Conservation (phyloP, 2,797 vertebrate species). For the Hypotaenidia okinawae region DNA sequence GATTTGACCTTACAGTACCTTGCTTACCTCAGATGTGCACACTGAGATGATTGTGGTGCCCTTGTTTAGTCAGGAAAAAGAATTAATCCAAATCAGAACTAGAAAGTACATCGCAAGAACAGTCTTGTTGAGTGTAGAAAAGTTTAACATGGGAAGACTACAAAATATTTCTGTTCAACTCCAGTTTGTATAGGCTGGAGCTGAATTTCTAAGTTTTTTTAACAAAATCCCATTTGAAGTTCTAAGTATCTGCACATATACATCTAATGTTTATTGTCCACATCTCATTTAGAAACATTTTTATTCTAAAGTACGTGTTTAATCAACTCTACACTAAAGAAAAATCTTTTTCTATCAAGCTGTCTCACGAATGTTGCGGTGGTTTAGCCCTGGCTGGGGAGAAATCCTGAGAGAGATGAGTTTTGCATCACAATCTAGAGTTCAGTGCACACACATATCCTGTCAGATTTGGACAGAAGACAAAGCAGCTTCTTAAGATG, state of each 20-base stretch:
- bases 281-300: neutral
- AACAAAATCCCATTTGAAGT: neutral
- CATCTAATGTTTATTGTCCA: neutral
- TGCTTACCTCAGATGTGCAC: neutral
- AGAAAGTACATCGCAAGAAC: neutral
- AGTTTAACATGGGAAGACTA: neutral
- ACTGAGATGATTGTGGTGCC: neutral
- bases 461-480: neutral
- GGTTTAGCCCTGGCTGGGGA: too few species aligned
- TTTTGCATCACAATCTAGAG: neutral
- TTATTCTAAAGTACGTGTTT: neutral
- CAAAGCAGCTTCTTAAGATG: neutral
- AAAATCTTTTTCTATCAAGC: neutral
- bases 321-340: neutral
- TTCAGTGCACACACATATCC: neutral
- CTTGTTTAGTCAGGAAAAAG: neutral
- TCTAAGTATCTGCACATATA: neutral
- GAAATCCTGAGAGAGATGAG: neutral
- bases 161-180: neutral
- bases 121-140: neutral
- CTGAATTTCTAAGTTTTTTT: neutral
- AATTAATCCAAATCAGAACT: neutral
- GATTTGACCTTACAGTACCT: neutral
- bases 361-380: neutral
- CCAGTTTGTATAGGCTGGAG: neutral